phyloP scores from a whole-genome alignment of 1,140 invertebrate genomes.

The Drosophila triauraria region DNA sequence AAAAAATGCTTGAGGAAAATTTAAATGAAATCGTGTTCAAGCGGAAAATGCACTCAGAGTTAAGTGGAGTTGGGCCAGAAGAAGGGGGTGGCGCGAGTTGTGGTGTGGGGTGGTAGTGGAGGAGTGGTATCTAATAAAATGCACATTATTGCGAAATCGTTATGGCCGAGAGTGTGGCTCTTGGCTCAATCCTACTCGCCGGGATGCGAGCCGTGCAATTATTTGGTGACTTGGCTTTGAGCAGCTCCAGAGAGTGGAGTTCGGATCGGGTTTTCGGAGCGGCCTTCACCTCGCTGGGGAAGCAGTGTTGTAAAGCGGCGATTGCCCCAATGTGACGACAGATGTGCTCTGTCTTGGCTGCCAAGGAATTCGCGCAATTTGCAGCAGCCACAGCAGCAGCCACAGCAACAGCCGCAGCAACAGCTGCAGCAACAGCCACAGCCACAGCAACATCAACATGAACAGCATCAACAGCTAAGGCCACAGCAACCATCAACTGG shows the following conservation, averaged over 20 bases:
- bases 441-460: constrained; percentile 5
- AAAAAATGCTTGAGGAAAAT: constrained; percentile 62
- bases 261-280: constrained; percentile 36
- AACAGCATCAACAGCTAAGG: constrained; percentile 13
- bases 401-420: constrained; percentile 14
- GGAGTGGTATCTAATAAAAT: constrained; percentile 70
- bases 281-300: constrained; percentile 50
- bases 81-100: not conserved
- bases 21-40: constrained; percentile 78
- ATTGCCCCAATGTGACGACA: constrained; percentile 63
- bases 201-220: constrained; percentile 56
- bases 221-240: constrained; percentile 47
- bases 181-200: constrained; percentile 15
- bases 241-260: constrained; percentile 4
- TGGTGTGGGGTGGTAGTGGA: not conserved
- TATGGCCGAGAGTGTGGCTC: constrained; percentile 55
- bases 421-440: not conserved
- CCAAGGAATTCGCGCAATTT: constrained; percentile 77
- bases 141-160: constrained; percentile 77
- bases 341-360: constrained; percentile 51
- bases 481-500: constrained; percentile 30
- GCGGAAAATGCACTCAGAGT: constrained; percentile 75
- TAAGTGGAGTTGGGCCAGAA: constrained; percentile 28
- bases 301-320: constrained; percentile 30
- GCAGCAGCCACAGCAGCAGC: constrained; percentile 41